Percentiles rank a stretch among this genome's conserved stretches.
phyloP scores from a whole-genome alignment of 2,888 invertebrate species.

The Pseudolycoriella hygida region DNA sequence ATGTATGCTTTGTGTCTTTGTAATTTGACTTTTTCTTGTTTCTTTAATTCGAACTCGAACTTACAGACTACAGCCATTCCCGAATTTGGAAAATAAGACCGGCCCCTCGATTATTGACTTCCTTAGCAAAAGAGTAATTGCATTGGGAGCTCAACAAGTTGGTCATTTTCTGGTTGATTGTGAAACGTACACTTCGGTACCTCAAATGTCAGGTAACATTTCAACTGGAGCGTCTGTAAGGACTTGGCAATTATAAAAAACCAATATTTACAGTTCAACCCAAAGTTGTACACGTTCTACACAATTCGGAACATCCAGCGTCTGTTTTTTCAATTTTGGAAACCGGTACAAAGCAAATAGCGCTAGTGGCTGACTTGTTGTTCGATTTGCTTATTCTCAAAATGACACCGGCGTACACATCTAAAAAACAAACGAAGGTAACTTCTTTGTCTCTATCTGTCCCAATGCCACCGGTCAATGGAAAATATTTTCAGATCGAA shows the following conservation, averaged over 20 bases:
- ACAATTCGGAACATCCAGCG: constrained; percentile 90
- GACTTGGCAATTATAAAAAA: constrained; percentile 1
- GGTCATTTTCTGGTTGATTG: constrained; percentile 91
- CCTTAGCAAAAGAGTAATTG: constrained; percentile 65
- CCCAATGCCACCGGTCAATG: background rate
- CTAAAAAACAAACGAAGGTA: constrained; percentile 68
- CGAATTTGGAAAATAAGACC: constrained; percentile 75
- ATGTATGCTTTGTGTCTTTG: constrained; percentile 6
- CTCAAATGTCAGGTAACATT: constrained; percentile 17
- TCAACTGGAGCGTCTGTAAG: too few relatives aligned
- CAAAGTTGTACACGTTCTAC: constrained; percentile 78
- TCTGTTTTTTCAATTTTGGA: constrained; percentile 86
- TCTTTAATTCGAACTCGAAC: too few relatives aligned
- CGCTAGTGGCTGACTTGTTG: constrained; percentile 75
- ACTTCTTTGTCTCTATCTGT: background rate
- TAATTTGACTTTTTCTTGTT: background rate
- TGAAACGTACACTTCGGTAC: constrained; percentile 74
- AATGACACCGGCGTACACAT: constrained; percentile 69
- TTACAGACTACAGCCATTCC: constrained; percentile 62
- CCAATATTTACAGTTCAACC: constrained; percentile 37
- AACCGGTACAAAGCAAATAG: constrained; percentile 67
- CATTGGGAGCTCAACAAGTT: constrained; percentile 70
- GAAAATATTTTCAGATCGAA: constrained; percentile 35
- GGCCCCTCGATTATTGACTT: constrained; percentile 79
- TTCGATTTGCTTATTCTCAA: constrained; percentile 85